Evolutionary conservation across 2,888 invertebrate species (phyloP), one percentile per base, ranked within the genome.

Genomic region (Zygogramma bicolorata): DNA sequence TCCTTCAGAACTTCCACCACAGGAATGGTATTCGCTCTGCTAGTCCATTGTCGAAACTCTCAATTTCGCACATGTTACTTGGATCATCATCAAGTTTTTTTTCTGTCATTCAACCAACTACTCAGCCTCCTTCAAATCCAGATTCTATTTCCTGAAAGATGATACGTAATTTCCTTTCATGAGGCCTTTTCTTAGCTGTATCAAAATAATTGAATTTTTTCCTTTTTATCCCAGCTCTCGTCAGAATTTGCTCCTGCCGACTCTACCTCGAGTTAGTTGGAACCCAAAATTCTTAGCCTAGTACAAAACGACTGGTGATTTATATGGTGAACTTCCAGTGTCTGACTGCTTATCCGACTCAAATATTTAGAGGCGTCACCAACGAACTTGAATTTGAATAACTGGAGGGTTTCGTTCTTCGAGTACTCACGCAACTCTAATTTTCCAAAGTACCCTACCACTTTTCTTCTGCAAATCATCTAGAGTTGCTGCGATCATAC

Each of bases 191-290:
- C 57, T 3, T n/a, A 57, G 27, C 31, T 31, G 31, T 8, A 8
- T 31, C 31, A 31, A 2, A 10, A 31, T 31, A 31, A 31, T 6
- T 31, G 6, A 1, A 31, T 10, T 31, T 31, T 31, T 31, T 31
- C 3, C 1, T 31, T 31, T 31, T 31, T 31, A 31, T 31, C 3
- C 31, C 31, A 31, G 31, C 31, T 31, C 31, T 31, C 59, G 6
- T 29, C 22, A 7, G 8, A 10, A 1, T 27, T 2, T 4, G 62
- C 61, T 15, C 34, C 22, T n/a, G 22, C 25, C 7, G 66, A 42
- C 34, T 73, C 66, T 20, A 66, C 66, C 38, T 66, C 15, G n/a
- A 73, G 42, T 6, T 66, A 29, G 18, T 62, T 42, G 0, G 49
- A 31, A 15, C 70, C 69, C 7, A 73, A 22, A 20, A 66, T 5